Percentiles rank a stretch among this genome's conserved stretches.
Evolutionary conservation across 2,797 vertebrate genomes (phyloP).

Genomic region (Cuniculus paca): DNA sequence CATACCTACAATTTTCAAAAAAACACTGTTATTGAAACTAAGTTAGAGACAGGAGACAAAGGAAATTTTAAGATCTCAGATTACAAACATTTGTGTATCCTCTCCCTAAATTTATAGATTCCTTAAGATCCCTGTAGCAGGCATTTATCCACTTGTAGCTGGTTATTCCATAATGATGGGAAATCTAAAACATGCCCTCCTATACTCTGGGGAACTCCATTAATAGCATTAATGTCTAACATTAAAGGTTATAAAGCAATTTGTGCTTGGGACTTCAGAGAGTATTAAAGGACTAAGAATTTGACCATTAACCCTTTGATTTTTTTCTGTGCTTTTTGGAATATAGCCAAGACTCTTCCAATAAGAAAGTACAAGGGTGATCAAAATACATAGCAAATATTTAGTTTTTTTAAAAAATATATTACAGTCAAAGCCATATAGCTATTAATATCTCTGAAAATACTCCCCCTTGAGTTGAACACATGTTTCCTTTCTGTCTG

Average conservation of each 20-base stretch:
- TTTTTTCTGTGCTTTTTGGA: not conserved
- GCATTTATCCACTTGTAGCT: not conserved
- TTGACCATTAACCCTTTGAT: not conserved
- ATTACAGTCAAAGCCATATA: not conserved
- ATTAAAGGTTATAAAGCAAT: not conserved
- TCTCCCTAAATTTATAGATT: not conserved
- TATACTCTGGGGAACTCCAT: not conserved
- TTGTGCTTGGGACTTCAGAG: not conserved
- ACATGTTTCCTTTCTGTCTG: not conserved
- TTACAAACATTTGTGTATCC: accelerated
- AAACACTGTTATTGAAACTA: not conserved
- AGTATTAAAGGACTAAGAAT: not conserved
- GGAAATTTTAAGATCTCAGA: not conserved
- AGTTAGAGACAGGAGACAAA: not conserved
- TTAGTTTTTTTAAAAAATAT: not conserved
- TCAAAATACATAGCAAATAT: not conserved
- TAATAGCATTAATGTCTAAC: not conserved
- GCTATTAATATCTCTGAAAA: not conserved
- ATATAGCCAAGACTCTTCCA: not conserved
- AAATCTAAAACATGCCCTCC: not conserved
- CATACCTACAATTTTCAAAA: not conserved
- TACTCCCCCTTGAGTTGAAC: not conserved
- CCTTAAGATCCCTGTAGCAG: not conserved
- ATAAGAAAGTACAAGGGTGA: not conserved
- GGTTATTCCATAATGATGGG: not conserved